Base-by-base conservation (phyloP, 1,140 invertebrate species). In the Drosophila chauvacae region DNA sequence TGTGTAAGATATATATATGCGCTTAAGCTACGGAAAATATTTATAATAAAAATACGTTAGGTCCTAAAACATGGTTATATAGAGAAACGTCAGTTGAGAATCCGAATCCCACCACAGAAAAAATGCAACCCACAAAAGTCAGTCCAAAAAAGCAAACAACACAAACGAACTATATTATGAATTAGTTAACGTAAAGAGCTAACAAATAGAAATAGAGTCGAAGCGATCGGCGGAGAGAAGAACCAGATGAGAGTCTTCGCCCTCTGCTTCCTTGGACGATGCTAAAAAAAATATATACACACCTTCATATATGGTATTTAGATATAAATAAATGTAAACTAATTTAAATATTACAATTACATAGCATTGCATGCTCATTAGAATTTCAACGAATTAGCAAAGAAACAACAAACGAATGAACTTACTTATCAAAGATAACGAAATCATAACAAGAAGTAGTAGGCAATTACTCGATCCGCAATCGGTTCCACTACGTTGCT, bases 21-120 rank as follows among this genome's bases (percentile, higher is more conserved):
- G 63, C 57, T 53, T 76, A 61, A 59, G 59, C 30, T 60, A 53
- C 41, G 41, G 23, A 58, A 75, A 75, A 75, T 60, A 68, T 26
- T 44, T 60, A 60, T 69, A 23, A 23, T 2, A 58, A 48, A 35
- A 28, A 60, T 47, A 68, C 23, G 56, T 37, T 44, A 59, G 65
- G 35, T 58, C 45, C 69, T 74, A 59, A 63, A 41, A 51, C 35
- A 66, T 35, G 45, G 35, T 65, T 65, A 69, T 41, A 65, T 48
- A 66, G 7, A 51, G 44, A 23, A 64, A 70, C 33, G 65, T 55
- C 50, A 80, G 78, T 77, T 79, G 70, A 71, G 53, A 79, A 73
- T 90, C 85, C 81, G 78, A 70, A 90, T 88, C 85, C 85, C 85
- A 88, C 85, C 85, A 88, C 85, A 90, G 20, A 20, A 47, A 77